Evolutionary conservation across 1,140 invertebrate species (phyloP), one percentile per base, ranked within the genome.

Genomic region (Paralvinella palmiformis): DNA sequence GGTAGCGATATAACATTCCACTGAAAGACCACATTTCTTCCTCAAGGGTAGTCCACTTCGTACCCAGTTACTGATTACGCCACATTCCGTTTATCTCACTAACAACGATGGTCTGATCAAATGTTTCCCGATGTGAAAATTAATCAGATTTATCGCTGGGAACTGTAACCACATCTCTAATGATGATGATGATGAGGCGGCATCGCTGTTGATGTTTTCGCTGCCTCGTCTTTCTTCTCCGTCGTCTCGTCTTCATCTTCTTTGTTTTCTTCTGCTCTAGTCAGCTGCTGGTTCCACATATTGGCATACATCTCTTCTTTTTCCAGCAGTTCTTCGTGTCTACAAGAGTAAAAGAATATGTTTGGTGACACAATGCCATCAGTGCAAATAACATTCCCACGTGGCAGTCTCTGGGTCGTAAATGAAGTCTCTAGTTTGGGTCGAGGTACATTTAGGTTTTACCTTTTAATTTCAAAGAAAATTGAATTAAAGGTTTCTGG

Each of bases 251-350:
- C 37, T 10, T n/a, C 37, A 41, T 60, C 58, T 22, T 32, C 44
- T 37, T 66, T 44, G 27, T 55, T 70, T 44, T 74, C 70, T 32
- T 82, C 77, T 63, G 74, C 71, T 67, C 86, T 89, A 70, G 88
- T 86, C 0, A 89, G 75, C 71, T 94, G 91, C 68, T 91, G 87
- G 62, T 88, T 84, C 92, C 92, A 94, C 91, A 94, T 94, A n/a
- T 86, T 84, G 13, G 88, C 84, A 81, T 94, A 94, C 59, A 87
- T 74, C 5, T 89, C 89, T 64, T 83, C 85, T 24, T 81, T 75
- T 0, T 82, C 81, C 63, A 94, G 79, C 10, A 95, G 79, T 66
- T 91, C 85, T 52, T 93, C 89, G 75, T 94, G 91, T 52, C 88
- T 88, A 76, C 48, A 82, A 81, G 67, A 29, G 57, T 59, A 62